phyloP scores from a whole-genome alignment of 2,113 vertebrate species.

The Heptranchias perlo region DNA sequence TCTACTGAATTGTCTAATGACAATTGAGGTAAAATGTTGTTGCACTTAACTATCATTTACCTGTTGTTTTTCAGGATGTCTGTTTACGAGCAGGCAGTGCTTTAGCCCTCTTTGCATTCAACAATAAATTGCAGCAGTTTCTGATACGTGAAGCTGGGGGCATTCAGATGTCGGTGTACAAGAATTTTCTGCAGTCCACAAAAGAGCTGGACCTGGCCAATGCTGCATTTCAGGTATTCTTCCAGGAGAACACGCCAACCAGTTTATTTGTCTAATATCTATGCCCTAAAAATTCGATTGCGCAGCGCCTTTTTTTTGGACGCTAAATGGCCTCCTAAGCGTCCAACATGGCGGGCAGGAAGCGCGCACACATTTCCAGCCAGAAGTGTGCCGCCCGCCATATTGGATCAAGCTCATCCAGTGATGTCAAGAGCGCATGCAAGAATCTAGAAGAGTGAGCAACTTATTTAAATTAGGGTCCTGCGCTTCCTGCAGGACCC shows the following conservation, averaged over 20 bases:
- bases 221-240: conserved; percentile 67
- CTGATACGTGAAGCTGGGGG: conserved; percentile 54
- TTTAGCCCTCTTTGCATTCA: conserved; percentile 63
- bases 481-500: not conserved
- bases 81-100: conserved; percentile 60
- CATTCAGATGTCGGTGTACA: conserved; percentile 53
- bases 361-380: not conserved
- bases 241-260: not conserved
- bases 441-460: not conserved
- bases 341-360: not conserved
- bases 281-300: not conserved
- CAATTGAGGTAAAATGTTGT: conserved; percentile 41
- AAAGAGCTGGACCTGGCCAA: conserved; percentile 57
- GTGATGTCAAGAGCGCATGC: not conserved
- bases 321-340: not conserved
- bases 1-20: not conserved
- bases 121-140: conserved; percentile 56
- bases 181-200: conserved; percentile 55
- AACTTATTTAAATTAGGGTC: not conserved
- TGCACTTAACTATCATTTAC: conserved; percentile 5
- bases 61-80: conserved; percentile 52
- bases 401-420: not conserved
- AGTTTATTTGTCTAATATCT: not conserved
- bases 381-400: not conserved
- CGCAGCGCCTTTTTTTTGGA: not conserved